Evolutionary conservation across 2,888 invertebrate genomes (phyloP).

Genomic region (Allolobophora icterica): DNA sequence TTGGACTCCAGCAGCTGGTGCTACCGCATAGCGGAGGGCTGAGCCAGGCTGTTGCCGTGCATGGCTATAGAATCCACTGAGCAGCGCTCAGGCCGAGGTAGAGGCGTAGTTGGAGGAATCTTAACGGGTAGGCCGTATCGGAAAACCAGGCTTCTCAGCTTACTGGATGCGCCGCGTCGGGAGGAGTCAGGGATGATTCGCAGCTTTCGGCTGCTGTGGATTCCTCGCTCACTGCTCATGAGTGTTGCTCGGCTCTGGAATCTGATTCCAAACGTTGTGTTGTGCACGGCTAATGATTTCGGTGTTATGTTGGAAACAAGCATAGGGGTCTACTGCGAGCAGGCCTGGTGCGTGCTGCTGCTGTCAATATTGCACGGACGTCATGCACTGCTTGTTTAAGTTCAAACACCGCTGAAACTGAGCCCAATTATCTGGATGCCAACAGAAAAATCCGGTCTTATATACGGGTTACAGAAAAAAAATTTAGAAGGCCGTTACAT

Average conservation of each 20-base stretch:
- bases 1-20: background rate
- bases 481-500: background rate
- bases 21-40: background rate
- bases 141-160: constrained; percentile 11
- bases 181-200: background rate
- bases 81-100: background rate
- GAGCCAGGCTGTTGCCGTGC: background rate
- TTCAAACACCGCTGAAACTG: background rate
- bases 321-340: background rate
- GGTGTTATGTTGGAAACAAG: background rate
- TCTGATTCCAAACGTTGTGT: constrained; percentile 6
- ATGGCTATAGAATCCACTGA: background rate
- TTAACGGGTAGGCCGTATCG: background rate
- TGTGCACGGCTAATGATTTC: background rate
- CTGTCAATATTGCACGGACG: background rate
- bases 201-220: background rate
- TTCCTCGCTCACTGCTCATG: background rate
- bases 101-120: background rate
- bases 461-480: background rate
- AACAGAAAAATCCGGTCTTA: background rate
- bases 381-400: background rate
- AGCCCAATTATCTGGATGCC: background rate
- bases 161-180: background rate
- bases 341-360: background rate
- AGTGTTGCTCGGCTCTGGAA: background rate